Conservation (phyloP, 1,140 invertebrate genomes). For the Chrysomallon squamiferum region DNA sequence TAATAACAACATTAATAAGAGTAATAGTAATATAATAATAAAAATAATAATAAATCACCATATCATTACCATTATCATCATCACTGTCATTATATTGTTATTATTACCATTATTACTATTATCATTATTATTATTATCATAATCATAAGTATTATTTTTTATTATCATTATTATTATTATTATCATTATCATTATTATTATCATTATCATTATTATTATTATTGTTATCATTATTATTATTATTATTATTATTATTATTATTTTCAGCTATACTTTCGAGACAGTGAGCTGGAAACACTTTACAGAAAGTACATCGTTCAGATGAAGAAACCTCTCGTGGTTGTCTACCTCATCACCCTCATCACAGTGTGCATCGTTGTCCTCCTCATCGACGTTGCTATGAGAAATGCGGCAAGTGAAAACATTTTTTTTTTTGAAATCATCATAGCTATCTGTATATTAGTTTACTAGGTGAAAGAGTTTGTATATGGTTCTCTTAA, state of each 20-base stretch:
- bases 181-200: conserved; percentile 8
- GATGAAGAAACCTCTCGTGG: conserved; percentile 34
- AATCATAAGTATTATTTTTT: neutral
- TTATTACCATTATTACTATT: neutral
- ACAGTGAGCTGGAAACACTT: conserved; percentile 40
- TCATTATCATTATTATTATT: conserved; percentile 9
- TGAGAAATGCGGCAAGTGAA: neutral
- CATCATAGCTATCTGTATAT: neutral
- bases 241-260: conserved; percentile 10
- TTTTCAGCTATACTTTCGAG: conserved; percentile 37
- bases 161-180: conserved; percentile 4
- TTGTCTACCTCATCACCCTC: conserved; percentile 17
- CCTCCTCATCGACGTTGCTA: neutral
- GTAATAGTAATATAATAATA: neutral
- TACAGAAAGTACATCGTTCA: conserved; percentile 41
- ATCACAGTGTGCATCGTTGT: neutral
- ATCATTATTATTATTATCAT: neutral
- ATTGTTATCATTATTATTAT: conserved; percentile 8
- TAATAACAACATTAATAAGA: neutral
- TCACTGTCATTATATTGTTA: neutral
- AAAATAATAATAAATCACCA: neutral
- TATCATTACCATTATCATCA: neutral
- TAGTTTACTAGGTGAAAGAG: neutral
- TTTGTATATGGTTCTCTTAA: neutral
- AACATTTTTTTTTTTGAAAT: too few species aligned